Conservation (phyloP, 1,140 invertebrate genomes). For the Ditylenchus dipsaci region DNA sequence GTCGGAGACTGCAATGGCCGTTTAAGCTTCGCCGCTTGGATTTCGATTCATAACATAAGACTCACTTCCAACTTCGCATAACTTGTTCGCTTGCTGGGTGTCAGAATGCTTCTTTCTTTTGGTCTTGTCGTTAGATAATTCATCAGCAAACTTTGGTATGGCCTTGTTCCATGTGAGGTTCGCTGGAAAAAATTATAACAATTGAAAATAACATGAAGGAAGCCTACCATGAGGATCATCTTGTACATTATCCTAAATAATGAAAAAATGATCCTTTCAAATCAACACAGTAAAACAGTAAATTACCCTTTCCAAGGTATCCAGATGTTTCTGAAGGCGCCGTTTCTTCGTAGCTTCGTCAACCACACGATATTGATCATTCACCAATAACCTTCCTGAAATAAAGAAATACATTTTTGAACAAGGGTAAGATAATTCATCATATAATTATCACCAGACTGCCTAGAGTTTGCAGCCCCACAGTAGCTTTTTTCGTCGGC, state of each 20-base stretch:
- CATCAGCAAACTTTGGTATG: conserved; percentile 25
- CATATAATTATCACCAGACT: too few species aligned
- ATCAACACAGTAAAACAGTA: neutral
- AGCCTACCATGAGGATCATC: conserved; percentile 18
- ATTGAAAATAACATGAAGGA: too few species aligned
- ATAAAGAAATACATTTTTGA: neutral
- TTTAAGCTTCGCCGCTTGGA: too few species aligned
- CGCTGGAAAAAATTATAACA: too few species aligned
- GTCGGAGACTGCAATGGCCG: too few species aligned
- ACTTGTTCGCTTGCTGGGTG: neutral
- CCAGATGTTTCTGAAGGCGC: conserved; percentile 18
- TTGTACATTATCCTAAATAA: conserved; percentile 26
- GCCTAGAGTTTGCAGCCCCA: too few species aligned
- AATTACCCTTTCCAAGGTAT: conserved; percentile 22
- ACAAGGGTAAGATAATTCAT: neutral
- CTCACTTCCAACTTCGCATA: conserved; percentile 18
- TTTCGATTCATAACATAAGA: too few species aligned
- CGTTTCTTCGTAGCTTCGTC: conserved; percentile 19
- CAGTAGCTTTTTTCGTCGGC: too few species aligned
- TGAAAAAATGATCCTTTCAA: neutral
- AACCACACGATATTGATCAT: conserved; percentile 1
- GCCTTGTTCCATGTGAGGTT: conserved; percentile 29
- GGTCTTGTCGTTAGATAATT: conserved; percentile 10
- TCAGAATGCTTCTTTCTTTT: conserved; percentile 12
- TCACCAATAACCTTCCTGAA: conserved; percentile 9